These are phyloP conservation scores for Chroicocephalus ridibundus DNA, from an alignment of 2,113 vertebrate genomes.

Conservation along the genomic window DNA sequence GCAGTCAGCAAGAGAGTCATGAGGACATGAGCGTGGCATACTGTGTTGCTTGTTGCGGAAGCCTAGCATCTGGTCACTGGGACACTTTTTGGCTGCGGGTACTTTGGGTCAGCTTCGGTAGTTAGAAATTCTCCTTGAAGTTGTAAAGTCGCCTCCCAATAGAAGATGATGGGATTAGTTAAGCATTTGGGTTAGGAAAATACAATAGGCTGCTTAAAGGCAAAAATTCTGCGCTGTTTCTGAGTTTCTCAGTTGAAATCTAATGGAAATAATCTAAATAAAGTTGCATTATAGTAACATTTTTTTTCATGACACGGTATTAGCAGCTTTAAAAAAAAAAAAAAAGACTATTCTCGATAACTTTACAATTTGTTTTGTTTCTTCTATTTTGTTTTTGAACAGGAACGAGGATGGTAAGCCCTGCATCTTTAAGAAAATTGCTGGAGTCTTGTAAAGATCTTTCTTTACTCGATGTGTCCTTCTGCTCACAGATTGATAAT, in stretches of 20 bases:
- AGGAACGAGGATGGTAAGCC: slow-evolving; percentile 89
- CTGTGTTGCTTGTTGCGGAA: neutral
- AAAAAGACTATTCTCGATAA: neutral
- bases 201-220: neutral
- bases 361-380: neutral
- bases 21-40: neutral
- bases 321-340: neutral
- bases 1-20: neutral
- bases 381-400: slow-evolving; percentile 33
- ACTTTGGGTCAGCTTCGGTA: neutral
- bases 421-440: slow-evolving; percentile 88
- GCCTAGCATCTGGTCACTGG: neutral
- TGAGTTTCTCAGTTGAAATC: neutral
- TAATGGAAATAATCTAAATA: neutral
- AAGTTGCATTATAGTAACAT: neutral
- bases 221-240: neutral
- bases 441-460: slow-evolving; percentile 90
- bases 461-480: slow-evolving; percentile 93
- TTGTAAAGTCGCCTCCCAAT: neutral
- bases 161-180: neutral
- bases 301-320: neutral
- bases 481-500: slow-evolving; percentile 96
- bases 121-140: neutral
- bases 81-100: neutral
- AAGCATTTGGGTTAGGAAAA: neutral